Evolutionary conservation across 2,113 vertebrate species (phyloP).

Genomic region (Maccullochella peelii): DNA sequence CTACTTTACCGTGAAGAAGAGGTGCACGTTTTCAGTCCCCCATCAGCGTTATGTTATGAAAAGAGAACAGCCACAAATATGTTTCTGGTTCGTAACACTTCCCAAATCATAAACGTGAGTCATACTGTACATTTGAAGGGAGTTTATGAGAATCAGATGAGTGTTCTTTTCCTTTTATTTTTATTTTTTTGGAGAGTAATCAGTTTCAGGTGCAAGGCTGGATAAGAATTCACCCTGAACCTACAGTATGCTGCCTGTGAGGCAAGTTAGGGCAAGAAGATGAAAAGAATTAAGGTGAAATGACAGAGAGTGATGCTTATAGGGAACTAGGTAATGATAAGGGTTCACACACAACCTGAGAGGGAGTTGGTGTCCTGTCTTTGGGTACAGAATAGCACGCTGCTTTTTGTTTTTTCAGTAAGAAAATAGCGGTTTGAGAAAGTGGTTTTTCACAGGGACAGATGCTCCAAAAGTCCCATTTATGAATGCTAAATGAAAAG

Average conservation of each 20-base stretch:
- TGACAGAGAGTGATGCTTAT: background rate
- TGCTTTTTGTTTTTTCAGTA: background rate
- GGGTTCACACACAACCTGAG: background rate
- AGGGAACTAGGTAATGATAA: background rate
- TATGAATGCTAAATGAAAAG: too few species aligned
- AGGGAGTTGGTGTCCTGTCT: background rate
- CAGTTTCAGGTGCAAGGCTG: constrained; percentile 19
- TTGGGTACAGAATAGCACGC: background rate
- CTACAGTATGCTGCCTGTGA: background rate
- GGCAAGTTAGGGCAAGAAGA: constrained; percentile 55
- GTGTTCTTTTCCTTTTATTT: background rate
- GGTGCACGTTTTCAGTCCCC: background rate
- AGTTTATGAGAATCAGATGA: background rate
- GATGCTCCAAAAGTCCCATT: background rate
- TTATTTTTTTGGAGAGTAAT: constrained; percentile 18
- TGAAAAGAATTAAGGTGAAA: background rate
- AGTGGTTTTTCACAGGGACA: background rate
- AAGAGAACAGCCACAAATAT: background rate
- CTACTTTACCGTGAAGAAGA: background rate
- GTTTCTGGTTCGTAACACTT: background rate
- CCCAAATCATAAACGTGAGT: constrained; percentile 12
- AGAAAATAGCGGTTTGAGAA: background rate
- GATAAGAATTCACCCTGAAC: background rate
- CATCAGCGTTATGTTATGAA: background rate
- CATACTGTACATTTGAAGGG: background rate